Evolutionary conservation across 1,140 invertebrate genomes (phyloP).

Genomic region (Laupala kohalensis): DNA sequence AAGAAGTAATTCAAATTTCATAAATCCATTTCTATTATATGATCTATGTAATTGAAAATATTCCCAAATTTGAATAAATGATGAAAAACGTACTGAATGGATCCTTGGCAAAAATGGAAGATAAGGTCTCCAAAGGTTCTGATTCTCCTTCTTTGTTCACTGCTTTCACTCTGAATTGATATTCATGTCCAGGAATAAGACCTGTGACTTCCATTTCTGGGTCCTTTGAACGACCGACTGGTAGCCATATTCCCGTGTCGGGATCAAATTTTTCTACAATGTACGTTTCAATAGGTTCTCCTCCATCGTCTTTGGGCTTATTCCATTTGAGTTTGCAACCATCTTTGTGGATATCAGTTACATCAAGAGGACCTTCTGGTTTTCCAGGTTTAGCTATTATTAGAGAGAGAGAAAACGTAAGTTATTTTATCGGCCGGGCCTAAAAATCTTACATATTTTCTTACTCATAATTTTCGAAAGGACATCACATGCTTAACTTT

Average conservation of each 20-base stretch:
- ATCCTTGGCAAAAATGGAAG: constrained; percentile 90
- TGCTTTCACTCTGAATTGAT: constrained; percentile 95
- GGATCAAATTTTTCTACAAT: constrained; percentile 91
- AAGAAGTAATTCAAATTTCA: no score
- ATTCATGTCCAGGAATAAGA: constrained; percentile 84
- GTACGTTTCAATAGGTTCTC: constrained; percentile 87
- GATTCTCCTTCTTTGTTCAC: constrained; percentile 94
- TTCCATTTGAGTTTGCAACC: constrained; percentile 95
- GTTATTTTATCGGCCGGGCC: no score
- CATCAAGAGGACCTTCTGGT: constrained; percentile 89
- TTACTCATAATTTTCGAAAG: no score
- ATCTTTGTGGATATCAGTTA: constrained; percentile 89
- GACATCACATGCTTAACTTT: no score
- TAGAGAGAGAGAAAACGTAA: no score
- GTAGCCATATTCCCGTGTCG: constrained; percentile 80
- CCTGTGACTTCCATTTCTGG: constrained; percentile 82
- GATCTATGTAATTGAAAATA: constrained; percentile 5
- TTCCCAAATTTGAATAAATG: constrained; percentile 4
- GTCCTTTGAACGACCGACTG: constrained; percentile 64
- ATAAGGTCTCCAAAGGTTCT: constrained; percentile 86
- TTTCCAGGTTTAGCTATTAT: constrained; percentile 71
- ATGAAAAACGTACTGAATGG: constrained; percentile 66
- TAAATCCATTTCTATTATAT: no score
- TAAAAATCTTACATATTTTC: no score
- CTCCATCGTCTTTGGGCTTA: constrained; percentile 94